Conservation (phyloP, 2,113 vertebrate genomes). For the Desmodus rotundus region DNA sequence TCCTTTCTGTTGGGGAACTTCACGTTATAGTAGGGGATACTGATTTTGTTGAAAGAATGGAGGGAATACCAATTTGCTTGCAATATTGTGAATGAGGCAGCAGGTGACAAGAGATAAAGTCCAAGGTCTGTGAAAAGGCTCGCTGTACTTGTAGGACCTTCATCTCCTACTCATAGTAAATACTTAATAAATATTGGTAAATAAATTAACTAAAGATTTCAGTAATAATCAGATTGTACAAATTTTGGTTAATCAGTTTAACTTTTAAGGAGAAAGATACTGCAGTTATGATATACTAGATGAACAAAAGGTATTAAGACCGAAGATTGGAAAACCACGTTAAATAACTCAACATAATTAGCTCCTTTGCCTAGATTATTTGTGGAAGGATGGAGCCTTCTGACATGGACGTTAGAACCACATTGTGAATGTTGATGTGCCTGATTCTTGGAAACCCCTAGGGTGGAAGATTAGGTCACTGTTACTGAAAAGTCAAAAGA, state of each 20-base stretch:
- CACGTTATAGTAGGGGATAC: background rate
- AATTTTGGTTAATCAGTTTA: background rate
- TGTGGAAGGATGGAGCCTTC: background rate
- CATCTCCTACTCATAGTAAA: background rate
- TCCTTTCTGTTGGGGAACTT: background rate
- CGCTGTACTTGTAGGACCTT: background rate
- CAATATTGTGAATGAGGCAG: background rate
- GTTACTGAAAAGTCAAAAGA: background rate
- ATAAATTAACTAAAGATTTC: background rate
- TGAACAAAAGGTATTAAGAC: background rate
- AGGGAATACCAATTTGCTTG: background rate
- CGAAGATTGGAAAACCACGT: background rate
- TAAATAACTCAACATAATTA: background rate
- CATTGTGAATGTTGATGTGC: background rate
- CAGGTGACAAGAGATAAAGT: background rate
- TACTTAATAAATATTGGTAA: background rate
- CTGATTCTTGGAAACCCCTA: background rate
- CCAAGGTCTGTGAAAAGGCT: background rate
- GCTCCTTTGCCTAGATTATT: background rate
- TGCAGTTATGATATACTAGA: background rate
- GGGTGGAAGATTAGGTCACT: background rate
- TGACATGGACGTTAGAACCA: background rate
- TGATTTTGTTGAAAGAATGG: background rate
- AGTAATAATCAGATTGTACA: background rate
- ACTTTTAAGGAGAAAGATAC: background rate